Conservation (phyloP, 2,888 invertebrate species). For the Leistus spinibarbis region DNA sequence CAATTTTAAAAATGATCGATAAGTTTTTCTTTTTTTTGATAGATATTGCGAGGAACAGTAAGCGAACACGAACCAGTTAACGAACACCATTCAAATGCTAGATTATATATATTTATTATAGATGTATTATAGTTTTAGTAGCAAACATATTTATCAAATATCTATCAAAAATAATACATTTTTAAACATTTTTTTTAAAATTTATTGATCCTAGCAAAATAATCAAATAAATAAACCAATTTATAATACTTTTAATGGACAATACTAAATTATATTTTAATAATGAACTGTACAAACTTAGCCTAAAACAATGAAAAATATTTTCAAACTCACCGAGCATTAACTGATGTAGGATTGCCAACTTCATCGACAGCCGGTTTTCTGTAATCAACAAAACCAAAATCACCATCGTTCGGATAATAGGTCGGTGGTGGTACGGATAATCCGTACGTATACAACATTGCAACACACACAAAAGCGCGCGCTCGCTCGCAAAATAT, state of each 20-base stretch:
- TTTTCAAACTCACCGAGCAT: slow-evolving; percentile 85
- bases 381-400: slow-evolving; percentile 65
- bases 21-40: not conserved
- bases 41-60: too few relatives aligned
- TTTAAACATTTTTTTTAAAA: too few relatives aligned
- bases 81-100: not conserved
- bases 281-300: not conserved
- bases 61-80: too few relatives aligned
- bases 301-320: slow-evolving; percentile 10
- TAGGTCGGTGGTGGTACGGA: not conserved
- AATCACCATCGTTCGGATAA: not conserved
- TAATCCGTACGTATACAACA: not conserved
- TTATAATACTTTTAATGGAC: too few relatives aligned
- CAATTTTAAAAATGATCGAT: not conserved
- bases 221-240: not conserved
- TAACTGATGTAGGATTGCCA: slow-evolving; percentile 82
- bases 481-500: too few relatives aligned
- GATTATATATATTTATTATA: too few relatives aligned
- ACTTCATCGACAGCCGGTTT: slow-evolving; percentile 88
- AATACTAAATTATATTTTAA: too few relatives aligned
- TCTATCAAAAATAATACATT: too few relatives aligned
- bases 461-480: too few relatives aligned
- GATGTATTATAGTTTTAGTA: too few relatives aligned
- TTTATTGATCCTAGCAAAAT: too few relatives aligned
- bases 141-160: too few relatives aligned